Evolutionary conservation across 2,113 vertebrate species (phyloP).

Genomic region (Cathartes aura): DNA sequence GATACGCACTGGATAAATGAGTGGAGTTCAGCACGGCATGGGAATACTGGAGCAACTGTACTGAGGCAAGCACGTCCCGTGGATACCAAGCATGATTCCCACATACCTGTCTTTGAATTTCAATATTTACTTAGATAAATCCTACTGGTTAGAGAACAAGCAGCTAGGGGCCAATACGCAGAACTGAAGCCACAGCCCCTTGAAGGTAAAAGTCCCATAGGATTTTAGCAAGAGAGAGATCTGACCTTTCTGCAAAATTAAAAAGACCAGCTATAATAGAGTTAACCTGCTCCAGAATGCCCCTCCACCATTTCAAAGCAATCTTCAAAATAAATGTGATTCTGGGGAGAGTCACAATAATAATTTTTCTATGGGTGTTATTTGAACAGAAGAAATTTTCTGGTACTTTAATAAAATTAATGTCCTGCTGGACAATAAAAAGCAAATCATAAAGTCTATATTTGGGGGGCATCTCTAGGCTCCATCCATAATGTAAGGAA

Average conservation of each 20-base stretch:
- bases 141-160: neutral
- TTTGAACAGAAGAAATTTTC: neutral
- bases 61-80: neutral
- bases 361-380: neutral
- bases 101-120: neutral
- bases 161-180: neutral
- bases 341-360: neutral
- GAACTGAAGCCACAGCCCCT: neutral
- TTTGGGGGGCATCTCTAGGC: neutral
- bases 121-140: neutral
- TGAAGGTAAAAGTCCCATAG: neutral
- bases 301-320: neutral
- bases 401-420: neutral
- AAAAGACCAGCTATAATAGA: neutral
- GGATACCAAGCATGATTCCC: neutral
- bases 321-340: neutral
- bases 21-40: neutral
- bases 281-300: neutral
- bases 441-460: neutral
- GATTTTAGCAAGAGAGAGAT: neutral
- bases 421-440: neutral
- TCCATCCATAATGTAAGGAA: neutral
- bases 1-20: rapidly evolving
- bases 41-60: neutral
- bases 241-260: neutral